These are phyloP conservation scores for Polyergus mexicanus DNA, from an alignment of 1,140 invertebrate species.

Conservation along the genomic window DNA sequence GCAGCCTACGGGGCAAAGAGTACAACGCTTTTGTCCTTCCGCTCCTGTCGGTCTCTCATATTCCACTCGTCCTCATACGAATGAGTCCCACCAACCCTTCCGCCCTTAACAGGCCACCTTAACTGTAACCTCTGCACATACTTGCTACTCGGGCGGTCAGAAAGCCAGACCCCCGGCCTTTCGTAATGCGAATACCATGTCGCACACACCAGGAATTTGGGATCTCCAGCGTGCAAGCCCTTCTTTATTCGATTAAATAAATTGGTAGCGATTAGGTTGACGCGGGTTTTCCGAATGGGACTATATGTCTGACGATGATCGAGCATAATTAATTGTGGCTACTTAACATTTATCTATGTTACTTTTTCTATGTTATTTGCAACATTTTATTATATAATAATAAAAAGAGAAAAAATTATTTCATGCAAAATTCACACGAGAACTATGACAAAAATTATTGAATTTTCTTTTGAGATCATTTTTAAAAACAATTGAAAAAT, in stretches of 20 bases:
- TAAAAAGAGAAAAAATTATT: constrained; percentile 6
- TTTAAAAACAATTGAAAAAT: background rate
- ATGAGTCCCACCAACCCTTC: constrained; percentile 66
- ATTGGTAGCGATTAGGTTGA: constrained; percentile 79
- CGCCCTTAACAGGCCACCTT: constrained; percentile 67
- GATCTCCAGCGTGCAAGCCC: constrained; percentile 56
- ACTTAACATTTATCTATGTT: constrained; percentile 42
- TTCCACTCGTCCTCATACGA: constrained; percentile 59
- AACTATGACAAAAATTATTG: background rate
- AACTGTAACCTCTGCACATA: constrained; percentile 65
- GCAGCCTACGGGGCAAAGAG: constrained; percentile 14
- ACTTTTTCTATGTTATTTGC: no score
- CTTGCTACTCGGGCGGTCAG: constrained; percentile 64
- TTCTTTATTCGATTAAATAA: constrained; percentile 81
- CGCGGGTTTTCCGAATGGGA: constrained; percentile 60
- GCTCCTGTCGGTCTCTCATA: constrained; percentile 58
- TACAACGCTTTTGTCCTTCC: constrained; percentile 45
- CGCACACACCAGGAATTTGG: constrained; percentile 73
- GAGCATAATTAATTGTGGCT: constrained; percentile 65
- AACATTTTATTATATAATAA: background rate
- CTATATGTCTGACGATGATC: constrained; percentile 61
- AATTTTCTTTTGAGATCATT: background rate
- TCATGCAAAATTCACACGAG: background rate
- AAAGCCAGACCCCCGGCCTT: constrained; percentile 54
- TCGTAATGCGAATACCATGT: constrained; percentile 82